phyloP scores from a whole-genome alignment of 2,888 invertebrate species.

The Linnaemya vulpina region DNA sequence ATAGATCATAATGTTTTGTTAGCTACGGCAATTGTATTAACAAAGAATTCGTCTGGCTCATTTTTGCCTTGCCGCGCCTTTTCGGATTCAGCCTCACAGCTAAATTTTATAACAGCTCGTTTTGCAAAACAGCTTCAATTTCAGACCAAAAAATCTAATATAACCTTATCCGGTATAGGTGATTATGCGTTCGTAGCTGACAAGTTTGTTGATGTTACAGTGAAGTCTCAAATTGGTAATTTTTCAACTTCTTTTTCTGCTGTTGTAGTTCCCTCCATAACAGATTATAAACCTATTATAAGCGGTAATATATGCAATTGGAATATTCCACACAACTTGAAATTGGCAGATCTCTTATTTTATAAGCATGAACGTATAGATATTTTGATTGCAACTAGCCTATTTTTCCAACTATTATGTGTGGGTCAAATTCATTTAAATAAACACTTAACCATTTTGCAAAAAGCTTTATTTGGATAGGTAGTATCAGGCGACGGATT shows the following conservation, averaged over 20 bases:
- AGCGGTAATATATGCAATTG: constrained; percentile 45
- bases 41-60: constrained; percentile 62
- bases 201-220: constrained; percentile 24
- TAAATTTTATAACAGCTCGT: constrained; percentile 31
- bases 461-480: constrained; percentile 72
- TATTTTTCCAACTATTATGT: constrained; percentile 71
- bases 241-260: constrained; percentile 55
- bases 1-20: constrained; percentile 15
- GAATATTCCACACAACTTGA: constrained; percentile 68
- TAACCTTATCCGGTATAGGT: constrained; percentile 60
- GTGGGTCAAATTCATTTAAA: constrained; percentile 69
- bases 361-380: constrained; percentile 64
- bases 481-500: constrained; percentile 60
- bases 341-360: constrained; percentile 68
- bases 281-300: constrained; percentile 62
- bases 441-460: constrained; percentile 60
- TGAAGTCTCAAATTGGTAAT: constrained; percentile 16
- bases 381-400: constrained; percentile 65
- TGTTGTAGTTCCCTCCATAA: constrained; percentile 67
- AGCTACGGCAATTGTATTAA: constrained; percentile 50
- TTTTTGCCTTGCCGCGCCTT: constrained; percentile 42
- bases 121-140: constrained; percentile 51
- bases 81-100: constrained; percentile 45
- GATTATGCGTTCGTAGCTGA: neutral
- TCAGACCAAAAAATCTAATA: constrained; percentile 2